Conservation (phyloP, 2,113 vertebrate genomes). For the Macroglossus sobrinus region DNA sequence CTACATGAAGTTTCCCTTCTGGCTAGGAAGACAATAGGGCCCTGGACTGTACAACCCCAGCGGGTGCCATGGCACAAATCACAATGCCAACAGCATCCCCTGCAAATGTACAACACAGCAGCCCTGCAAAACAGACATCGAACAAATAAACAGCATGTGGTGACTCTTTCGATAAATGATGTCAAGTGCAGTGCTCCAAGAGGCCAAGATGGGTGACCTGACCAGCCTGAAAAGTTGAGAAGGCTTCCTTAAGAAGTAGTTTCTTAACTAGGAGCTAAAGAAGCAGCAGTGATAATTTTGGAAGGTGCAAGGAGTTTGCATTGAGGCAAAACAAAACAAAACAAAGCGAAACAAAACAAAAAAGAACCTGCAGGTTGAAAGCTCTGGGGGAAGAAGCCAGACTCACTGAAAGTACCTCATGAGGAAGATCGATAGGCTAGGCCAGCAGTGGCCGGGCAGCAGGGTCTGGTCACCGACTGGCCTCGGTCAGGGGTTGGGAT, state of each 20-base stretch:
- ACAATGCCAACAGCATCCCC: background rate
- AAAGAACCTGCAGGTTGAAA: background rate
- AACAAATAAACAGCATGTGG: background rate
- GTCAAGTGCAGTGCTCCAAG: background rate
- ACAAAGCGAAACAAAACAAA: background rate
- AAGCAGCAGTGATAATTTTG: background rate
- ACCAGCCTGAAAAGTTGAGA: background rate
- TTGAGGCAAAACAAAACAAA: background rate
- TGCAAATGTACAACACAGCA: background rate
- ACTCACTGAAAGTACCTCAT: background rate
- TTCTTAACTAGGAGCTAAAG: background rate
- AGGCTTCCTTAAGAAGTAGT: background rate
- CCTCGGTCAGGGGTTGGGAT: background rate
- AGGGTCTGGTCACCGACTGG: background rate
- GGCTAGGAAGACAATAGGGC: background rate
- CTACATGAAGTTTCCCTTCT: background rate
- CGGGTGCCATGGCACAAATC: background rate
- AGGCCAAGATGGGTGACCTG: background rate
- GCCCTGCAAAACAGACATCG: background rate
- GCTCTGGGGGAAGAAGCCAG: background rate
- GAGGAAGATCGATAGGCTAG: background rate
- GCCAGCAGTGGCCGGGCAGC: background rate
- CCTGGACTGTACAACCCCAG: background rate
- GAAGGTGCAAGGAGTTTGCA: too few relatives aligned
- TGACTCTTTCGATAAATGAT: background rate